phyloP scores from a whole-genome alignment of 2,888 invertebrate genomes.

The Mythimna lalbum region DNA sequence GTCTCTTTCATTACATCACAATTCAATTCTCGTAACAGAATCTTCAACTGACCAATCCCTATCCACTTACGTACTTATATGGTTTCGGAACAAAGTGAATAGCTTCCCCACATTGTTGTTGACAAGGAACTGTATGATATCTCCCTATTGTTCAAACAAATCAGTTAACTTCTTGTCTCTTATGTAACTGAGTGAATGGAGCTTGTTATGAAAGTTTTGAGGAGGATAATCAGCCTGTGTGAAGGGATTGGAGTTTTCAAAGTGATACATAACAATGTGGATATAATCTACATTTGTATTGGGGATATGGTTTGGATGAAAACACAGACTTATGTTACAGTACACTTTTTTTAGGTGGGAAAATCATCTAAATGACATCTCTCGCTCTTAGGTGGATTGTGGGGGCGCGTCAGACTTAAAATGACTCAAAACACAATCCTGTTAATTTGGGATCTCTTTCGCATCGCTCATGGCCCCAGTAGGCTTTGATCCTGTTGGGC shows the following conservation, averaged over 20 bases:
- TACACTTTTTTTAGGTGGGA: too few species aligned
- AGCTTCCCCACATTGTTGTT: conserved; percentile 62
- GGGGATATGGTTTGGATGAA: too few species aligned
- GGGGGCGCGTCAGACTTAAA: too few species aligned
- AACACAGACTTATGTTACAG: too few species aligned
- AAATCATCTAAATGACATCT: too few species aligned
- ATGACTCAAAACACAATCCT: too few species aligned
- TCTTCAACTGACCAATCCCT: conserved; percentile 34
- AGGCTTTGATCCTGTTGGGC: too few species aligned
- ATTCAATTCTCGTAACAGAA: conserved; percentile 15
- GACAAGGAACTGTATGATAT: conserved; percentile 58
- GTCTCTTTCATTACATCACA: conserved; percentile 15
- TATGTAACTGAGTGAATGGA: conserved; percentile 42
- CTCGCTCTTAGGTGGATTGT: too few species aligned
- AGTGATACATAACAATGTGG: not conserved
- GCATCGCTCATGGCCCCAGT: too few species aligned
- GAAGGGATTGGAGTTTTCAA: conserved; percentile 18
- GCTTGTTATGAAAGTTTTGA: conserved; percentile 45
- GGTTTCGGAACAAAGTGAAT: conserved; percentile 46
- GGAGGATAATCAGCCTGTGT: conserved; percentile 9
- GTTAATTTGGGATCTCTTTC: too few species aligned
- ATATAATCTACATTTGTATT: too few species aligned
- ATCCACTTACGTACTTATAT: conserved; percentile 3
- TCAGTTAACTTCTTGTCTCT: conserved; percentile 54
- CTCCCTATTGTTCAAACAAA: conserved; percentile 60